Conservation (phyloP, 2,797 vertebrate genomes). For the Sylvilagus floridanus region DNA sequence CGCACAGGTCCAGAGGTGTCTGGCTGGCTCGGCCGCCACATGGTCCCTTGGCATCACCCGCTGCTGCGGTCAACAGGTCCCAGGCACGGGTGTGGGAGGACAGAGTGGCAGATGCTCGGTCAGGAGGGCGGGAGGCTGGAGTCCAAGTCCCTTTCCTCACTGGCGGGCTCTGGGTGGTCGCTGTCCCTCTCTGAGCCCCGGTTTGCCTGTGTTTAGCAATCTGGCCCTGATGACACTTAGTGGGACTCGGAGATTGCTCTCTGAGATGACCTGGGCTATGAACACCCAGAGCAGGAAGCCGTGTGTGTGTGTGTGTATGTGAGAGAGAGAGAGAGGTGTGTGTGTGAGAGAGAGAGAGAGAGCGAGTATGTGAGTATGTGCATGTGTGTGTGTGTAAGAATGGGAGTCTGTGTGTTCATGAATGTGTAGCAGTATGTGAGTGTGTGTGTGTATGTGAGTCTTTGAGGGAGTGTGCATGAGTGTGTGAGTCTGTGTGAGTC, state of each 20-base stretch:
- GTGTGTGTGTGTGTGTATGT: too few relatives aligned
- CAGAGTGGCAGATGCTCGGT: background rate
- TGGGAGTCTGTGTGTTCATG: too few relatives aligned
- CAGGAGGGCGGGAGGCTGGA: background rate
- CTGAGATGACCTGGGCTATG: background rate
- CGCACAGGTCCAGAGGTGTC: background rate
- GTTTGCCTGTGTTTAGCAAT: background rate
- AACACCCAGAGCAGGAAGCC: background rate
- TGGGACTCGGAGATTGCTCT: conserved; percentile 48
- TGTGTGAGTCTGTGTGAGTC: too few relatives aligned
- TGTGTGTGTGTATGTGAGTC: too few relatives aligned
- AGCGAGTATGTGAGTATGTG: too few relatives aligned
- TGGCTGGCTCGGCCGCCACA: accelerated
- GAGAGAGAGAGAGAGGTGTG: too few relatives aligned
- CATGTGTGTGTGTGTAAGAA: too few relatives aligned
- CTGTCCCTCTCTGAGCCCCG: background rate
- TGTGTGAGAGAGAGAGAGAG: too few relatives aligned
- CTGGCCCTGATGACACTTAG: background rate
- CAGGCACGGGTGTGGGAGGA: background rate
- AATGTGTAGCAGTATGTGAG: too few relatives aligned
- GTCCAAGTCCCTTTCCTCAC: background rate
- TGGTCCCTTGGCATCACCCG: too few relatives aligned
- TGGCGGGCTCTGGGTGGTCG: background rate
- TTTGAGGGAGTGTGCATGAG: too few relatives aligned
- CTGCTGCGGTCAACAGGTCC: background rate